phyloP scores from a whole-genome alignment of 92 coral and sea anemone species.

The Chrysogorgia sp. region DNA sequence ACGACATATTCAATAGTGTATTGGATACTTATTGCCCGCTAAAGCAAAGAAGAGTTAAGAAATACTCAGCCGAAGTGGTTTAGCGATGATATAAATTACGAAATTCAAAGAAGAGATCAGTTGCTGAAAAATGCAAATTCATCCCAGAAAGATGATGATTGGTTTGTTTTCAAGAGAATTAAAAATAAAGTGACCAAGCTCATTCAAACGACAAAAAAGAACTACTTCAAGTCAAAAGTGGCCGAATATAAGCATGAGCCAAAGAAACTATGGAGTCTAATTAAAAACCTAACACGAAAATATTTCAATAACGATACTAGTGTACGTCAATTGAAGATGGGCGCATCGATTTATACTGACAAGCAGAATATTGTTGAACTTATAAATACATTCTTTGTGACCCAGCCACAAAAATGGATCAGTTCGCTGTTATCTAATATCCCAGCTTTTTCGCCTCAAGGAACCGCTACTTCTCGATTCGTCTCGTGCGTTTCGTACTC shows the following conservation, averaged over 20 bases:
- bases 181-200: neutral
- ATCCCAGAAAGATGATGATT: neutral
- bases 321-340: no score
- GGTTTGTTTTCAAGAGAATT: neutral
- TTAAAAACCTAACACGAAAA: neutral
- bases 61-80: conserved; percentile 7
- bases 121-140: neutral
- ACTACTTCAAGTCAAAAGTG: conserved; percentile 3
- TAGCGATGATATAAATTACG: conserved; percentile 4
- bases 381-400: neutral
- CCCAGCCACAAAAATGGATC: neutral
- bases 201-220: neutral
- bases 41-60: neutral
- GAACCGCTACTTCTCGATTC: no score
- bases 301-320: neutral
- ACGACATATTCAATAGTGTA: neutral
- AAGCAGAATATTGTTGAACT: neutral
- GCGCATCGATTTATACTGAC: no score
- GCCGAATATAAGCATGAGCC: conserved; percentile 4
- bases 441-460: no score
- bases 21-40: neutral
- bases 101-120: conserved; percentile 1
- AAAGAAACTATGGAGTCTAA: neutral
- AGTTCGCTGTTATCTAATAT: no score
- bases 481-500: no score